Evolutionary conservation across 2,888 invertebrate genomes (phyloP).

Genomic region (Eucera pruinosa): DNA sequence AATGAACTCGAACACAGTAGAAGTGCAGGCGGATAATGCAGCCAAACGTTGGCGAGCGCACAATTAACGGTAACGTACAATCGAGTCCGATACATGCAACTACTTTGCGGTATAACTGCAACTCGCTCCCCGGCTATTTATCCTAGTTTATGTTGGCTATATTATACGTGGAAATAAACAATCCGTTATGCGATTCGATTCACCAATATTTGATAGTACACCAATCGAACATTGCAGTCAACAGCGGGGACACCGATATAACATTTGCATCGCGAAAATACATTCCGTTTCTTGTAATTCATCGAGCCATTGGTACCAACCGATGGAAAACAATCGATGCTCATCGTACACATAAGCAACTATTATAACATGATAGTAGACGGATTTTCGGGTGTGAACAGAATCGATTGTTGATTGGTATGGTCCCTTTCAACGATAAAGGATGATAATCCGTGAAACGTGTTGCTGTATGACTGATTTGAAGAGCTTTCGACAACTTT

Average conservation of each 20-base stretch:
- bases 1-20: neutral
- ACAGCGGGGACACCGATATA: neutral
- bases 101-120: constrained; percentile 59
- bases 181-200: constrained; percentile 56
- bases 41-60: constrained; percentile 19
- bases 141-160: constrained; percentile 46
- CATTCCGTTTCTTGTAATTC: constrained; percentile 28
- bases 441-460: constrained; percentile 5
- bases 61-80: constrained; percentile 45
- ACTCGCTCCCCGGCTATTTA: constrained; percentile 54
- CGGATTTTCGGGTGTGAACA: neutral
- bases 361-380: too few relatives aligned
- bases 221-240: constrained; percentile 21
- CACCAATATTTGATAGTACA: constrained; percentile 49
- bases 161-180: constrained; percentile 52
- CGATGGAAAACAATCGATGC: constrained; percentile 6
- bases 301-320: neutral
- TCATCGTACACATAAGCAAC: neutral
- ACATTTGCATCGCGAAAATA: constrained; percentile 27
- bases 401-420: neutral
- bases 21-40: constrained; percentile 12
- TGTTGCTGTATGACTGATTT: neutral
- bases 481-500: constrained; percentile 2
- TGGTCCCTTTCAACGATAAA: neutral
- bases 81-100: constrained; percentile 30